Percentiles rank a stretch among this genome's conserved stretches.
phyloP scores from a whole-genome alignment of 2,113 vertebrate species.

The Nycticryphes semicollaris region DNA sequence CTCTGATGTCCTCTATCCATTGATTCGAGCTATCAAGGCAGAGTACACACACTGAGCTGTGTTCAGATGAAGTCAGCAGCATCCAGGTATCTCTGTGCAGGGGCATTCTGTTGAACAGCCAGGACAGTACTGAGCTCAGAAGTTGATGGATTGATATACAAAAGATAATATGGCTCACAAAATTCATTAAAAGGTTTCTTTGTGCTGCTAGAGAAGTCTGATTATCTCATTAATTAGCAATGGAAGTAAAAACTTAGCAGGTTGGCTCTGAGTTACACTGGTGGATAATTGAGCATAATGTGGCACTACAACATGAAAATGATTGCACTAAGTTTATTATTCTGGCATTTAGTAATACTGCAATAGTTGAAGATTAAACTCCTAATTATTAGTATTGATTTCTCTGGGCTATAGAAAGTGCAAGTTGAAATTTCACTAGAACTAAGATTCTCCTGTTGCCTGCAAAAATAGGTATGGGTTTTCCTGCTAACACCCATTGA shows the following conservation, averaged over 20 bases:
- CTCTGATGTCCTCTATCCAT: background rate
- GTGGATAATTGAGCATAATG: background rate
- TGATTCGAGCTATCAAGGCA: background rate
- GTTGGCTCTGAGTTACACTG: background rate
- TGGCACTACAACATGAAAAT: background rate
- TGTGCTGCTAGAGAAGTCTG: background rate
- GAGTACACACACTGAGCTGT: background rate
- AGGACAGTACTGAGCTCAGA: background rate
- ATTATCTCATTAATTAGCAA: constrained; percentile 3
- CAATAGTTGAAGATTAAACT: background rate
- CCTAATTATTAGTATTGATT: background rate
- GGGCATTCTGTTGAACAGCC: background rate
- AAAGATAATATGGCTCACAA: background rate
- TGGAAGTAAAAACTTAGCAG: background rate
- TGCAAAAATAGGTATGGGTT: background rate
- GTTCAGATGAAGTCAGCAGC: background rate
- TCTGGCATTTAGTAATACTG: background rate
- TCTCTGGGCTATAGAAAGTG: background rate
- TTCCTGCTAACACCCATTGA: background rate
- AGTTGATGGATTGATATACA: background rate
- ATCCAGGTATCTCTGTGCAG: background rate
- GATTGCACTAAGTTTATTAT: background rate
- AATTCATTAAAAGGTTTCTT: background rate
- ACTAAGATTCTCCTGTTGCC: background rate
- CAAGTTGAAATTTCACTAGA: background rate